Conservation (phyloP, 2,797 vertebrate species). For the Ambastaia sidthimunki region DNA sequence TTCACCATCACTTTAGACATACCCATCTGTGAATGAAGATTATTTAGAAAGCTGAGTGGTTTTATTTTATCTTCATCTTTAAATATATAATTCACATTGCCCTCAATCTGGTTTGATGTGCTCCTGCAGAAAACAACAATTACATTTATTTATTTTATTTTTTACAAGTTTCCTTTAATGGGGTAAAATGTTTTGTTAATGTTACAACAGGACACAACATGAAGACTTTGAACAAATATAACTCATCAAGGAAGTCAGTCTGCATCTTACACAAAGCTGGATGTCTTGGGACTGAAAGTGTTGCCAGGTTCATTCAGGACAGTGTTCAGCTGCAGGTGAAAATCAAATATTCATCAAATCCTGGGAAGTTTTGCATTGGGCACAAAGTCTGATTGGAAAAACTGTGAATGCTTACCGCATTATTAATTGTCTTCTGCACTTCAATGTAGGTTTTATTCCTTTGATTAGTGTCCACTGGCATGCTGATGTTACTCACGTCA, state of each 20-base stretch:
- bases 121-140: background rate
- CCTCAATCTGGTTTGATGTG: background rate
- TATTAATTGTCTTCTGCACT: background rate
- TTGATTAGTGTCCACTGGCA: background rate
- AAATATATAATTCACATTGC: background rate
- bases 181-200: background rate
- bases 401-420: background rate
- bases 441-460: background rate
- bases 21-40: background rate
- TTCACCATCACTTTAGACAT: background rate
- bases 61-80: background rate
- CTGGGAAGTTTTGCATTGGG: background rate
- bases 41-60: constrained; percentile 7
- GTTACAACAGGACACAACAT: too few relatives aligned
- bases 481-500: constrained; percentile 9
- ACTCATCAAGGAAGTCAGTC: too few relatives aligned
- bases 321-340: constrained; percentile 12
- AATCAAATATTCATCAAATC: background rate
- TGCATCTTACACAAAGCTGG: background rate
- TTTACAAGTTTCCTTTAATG: background rate
- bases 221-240: background rate
- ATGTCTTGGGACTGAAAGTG: background rate
- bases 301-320: background rate
- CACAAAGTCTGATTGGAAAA: too few relatives aligned
- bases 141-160: background rate